phyloP scores from a whole-genome alignment of 2,797 vertebrate genomes.

The Onychomys torridus region DNA sequence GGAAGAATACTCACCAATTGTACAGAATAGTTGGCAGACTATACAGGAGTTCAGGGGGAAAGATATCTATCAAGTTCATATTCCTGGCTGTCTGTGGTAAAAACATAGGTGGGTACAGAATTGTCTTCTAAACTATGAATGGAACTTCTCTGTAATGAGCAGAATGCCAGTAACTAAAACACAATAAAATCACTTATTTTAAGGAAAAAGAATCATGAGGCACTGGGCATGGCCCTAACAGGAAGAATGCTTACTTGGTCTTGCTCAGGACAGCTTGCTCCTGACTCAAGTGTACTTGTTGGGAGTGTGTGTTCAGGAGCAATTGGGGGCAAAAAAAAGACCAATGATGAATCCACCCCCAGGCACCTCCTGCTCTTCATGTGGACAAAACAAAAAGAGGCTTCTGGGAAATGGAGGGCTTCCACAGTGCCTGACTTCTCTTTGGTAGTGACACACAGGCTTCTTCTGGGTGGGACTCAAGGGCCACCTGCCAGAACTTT shows the following conservation, averaged over 20 bases:
- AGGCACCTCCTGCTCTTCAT: background rate
- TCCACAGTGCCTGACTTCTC: background rate
- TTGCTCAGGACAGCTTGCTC: background rate
- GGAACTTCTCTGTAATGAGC: slow-evolving; percentile 33
- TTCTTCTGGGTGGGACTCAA: slow-evolving; percentile 79
- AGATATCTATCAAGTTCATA: background rate
- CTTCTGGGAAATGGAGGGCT: background rate
- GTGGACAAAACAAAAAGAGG: background rate
- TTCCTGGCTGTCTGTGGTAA: background rate
- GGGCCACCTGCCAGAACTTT: slow-evolving; percentile 80
- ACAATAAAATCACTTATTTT: slow-evolving; percentile 38
- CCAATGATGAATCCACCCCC: background rate
- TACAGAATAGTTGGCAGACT: background rate
- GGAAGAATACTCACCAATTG: background rate
- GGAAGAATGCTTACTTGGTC: background rate
- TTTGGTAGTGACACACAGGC: slow-evolving; percentile 23
- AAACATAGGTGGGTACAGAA: background rate
- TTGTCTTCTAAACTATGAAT: background rate
- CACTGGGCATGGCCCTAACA: background rate
- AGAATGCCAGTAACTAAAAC: slow-evolving; percentile 11
- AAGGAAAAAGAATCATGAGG: slow-evolving; percentile 1
- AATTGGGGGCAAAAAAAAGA: background rate
- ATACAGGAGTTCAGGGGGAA: background rate
- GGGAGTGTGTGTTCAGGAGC: slow-evolving; percentile 19
- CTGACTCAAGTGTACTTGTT: background rate